Conservation (phyloP, 2,888 invertebrate species). For the Hyles lineata region DNA sequence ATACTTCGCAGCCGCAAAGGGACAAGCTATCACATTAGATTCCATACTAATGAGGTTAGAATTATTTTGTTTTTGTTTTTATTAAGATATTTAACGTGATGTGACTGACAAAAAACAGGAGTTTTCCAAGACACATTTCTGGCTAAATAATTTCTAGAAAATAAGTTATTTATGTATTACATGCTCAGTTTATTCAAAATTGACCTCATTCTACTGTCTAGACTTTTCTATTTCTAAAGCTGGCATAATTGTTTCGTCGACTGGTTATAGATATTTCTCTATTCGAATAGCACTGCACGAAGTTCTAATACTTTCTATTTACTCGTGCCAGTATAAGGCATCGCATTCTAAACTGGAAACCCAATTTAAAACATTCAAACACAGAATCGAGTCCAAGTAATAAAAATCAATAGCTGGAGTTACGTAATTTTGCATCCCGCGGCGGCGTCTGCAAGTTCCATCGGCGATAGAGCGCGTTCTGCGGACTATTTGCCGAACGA, state of each 20-base stretch:
- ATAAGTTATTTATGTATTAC: too few relatives aligned
- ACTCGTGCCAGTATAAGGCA: not conserved
- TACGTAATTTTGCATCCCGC: not conserved
- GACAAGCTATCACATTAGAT: not conserved
- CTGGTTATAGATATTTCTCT: too few relatives aligned
- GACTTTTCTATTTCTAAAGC: too few relatives aligned
- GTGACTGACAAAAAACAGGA: not conserved
- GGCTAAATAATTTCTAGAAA: too few relatives aligned
- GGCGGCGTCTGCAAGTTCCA: not conserved
- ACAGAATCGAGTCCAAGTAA: not conserved
- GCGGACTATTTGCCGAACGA: constrained; percentile 4
- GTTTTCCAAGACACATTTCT: too few relatives aligned
- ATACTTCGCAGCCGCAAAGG: not conserved
- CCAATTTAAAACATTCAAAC: not conserved
- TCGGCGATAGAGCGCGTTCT: constrained; percentile 6
- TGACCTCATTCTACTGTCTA: too few relatives aligned
- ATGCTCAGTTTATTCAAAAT: too few relatives aligned
- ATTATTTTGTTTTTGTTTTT: not conserved
- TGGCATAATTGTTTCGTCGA: too few relatives aligned
- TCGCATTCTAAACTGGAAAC: not conserved
- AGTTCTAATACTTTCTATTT: too few relatives aligned
- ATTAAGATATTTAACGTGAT: too few relatives aligned
- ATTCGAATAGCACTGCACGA: too few relatives aligned
- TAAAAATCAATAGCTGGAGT: constrained; percentile 9
- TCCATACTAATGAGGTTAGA: not conserved